Evolutionary conservation across 2,888 invertebrate genomes (phyloP), one percentile per base, ranked within the genome.

Genomic region (Drosophila seclusa): DNA sequence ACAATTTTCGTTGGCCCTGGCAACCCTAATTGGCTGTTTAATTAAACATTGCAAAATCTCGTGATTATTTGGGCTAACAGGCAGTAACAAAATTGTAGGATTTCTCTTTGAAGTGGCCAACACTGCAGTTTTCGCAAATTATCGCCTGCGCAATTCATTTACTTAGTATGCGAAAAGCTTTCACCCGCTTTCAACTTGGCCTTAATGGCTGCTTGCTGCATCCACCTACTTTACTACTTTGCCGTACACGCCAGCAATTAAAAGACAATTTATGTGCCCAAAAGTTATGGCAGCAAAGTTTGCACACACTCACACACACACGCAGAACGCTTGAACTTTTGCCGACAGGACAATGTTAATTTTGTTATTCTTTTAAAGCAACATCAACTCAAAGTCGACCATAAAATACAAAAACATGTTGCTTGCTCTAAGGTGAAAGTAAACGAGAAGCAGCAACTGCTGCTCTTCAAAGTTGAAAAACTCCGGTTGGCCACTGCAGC

Each of bases 21-120:
- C 66, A 76, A 76, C 87, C 77, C 78, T 88, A 85, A 88, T 85
- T 85, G 87, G 87, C 73, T 66, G 58, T 76, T 76, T 83, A 88
- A 86, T 88, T 83, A 88, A 76, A 60, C 66, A 80, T 50, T 68
- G 58, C 52, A 34, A 75, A 75, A 60, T 55, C 62, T 70, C 59
- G 48, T 70, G 59, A 40, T 52, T 38, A 32, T 45, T 53, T 49
- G 50, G 27, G 40, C 52, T 36, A 42, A 40, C 59, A 36, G 24
- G 42, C 11, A 32, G 32, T 21, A 24, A 18, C 36, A 13, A 36
- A 42, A 45, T 8, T 45, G 16, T 24, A 24, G 45, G 4, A 24
- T 8, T 45, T 11, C 42, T n/a, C 61, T 74, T 70, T 70, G 66
- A 77, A 78, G 75, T 77, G 69, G 74, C 74, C 74, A 74, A 68